phyloP scores from a whole-genome alignment of 2,113 vertebrate species.

The Mustelus asterias region DNA sequence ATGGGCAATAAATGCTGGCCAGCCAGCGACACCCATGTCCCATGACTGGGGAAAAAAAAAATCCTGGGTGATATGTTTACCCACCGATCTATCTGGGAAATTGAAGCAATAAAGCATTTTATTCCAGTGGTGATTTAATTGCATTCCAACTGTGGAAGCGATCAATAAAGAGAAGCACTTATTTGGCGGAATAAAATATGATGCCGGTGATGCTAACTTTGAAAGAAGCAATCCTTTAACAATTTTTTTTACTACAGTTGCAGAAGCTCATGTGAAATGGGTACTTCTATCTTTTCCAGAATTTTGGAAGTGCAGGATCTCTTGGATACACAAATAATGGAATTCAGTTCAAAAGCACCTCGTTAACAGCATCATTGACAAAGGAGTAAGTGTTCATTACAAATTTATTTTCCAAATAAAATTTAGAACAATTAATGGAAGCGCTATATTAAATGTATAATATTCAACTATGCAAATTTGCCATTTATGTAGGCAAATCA shows the following conservation, averaged over 20 bases:
- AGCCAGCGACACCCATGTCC: too few species aligned
- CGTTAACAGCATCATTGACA: constrained; percentile 47
- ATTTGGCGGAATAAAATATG: background rate
- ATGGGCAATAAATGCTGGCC: too few species aligned
- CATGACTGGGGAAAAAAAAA: too few species aligned
- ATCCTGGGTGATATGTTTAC: background rate
- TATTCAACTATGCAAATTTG: background rate
- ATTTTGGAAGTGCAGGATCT: constrained; percentile 54
- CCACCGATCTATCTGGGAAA: background rate
- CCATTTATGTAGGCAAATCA: background rate
- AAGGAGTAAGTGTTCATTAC: constrained; percentile 56
- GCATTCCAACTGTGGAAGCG: background rate
- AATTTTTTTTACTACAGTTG: background rate
- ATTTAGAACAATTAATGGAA: background rate
- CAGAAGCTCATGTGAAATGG: background rate
- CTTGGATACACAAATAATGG: constrained; percentile 68
- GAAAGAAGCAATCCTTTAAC: background rate
- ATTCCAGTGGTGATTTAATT: background rate
- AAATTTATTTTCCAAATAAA: background rate
- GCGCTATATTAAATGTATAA: background rate
- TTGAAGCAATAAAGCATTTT: background rate
- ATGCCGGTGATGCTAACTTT: background rate
- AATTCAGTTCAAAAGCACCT: constrained; percentile 57
- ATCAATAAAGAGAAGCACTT: background rate
- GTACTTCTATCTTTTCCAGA: constrained; percentile 52